These are phyloP conservation scores for Micrasema minimum DNA, from an alignment of 1,140 invertebrate species.

Conservation along the genomic window DNA sequence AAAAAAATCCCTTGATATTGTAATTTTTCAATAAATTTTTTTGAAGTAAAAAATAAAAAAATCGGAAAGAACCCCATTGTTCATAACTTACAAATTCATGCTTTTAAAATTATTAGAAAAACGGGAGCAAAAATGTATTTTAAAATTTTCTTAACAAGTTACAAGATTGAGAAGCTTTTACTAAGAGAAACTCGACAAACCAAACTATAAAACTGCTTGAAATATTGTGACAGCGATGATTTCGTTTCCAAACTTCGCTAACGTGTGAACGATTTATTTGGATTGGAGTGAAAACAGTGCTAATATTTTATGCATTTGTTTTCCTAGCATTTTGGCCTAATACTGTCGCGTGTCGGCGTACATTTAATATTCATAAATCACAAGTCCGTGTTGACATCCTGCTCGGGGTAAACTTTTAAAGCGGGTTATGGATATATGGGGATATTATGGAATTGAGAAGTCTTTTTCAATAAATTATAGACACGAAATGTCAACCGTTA, in stretches of 20 bases:
- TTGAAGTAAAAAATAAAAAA: too few relatives aligned
- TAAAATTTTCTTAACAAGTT: too few relatives aligned
- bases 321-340: slow-evolving; percentile 11
- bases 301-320: slow-evolving; percentile 40
- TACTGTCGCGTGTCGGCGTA: slow-evolving; percentile 47
- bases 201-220: slow-evolving; percentile 4
- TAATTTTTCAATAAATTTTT: too few relatives aligned
- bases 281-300: slow-evolving; percentile 16
- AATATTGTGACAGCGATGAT: slow-evolving; percentile 14
- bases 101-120: too few relatives aligned
- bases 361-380: slow-evolving; percentile 53
- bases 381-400: slow-evolving; percentile 19
- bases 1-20: too few relatives aligned
- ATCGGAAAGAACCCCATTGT: too few relatives aligned
- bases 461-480: slow-evolving; percentile 31
- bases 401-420: slow-evolving; percentile 16
- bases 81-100: too few relatives aligned
- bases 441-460: slow-evolving; percentile 30
- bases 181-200: not conserved
- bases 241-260: not conserved
- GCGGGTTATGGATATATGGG: slow-evolving; percentile 24
- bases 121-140: too few relatives aligned
- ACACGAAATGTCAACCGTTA: slow-evolving; percentile 13
- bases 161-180: too few relatives aligned
- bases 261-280: slow-evolving; percentile 33